Conservation (phyloP, 2,797 vertebrate species). For the Falco cherrug region DNA sequence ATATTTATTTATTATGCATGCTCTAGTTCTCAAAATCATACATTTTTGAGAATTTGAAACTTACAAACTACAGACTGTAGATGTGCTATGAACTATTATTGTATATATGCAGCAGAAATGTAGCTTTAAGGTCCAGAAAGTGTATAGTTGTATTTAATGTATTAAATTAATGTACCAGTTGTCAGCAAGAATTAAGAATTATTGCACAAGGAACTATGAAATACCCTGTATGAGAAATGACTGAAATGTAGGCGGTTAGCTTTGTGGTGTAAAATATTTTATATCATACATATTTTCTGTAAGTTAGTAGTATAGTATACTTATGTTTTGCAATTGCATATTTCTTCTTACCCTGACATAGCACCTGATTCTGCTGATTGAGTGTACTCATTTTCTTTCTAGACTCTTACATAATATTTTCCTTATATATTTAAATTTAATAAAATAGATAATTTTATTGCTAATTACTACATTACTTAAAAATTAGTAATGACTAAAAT, state of each 20-base stretch:
- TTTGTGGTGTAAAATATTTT: not conserved
- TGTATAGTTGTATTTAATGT: not conserved
- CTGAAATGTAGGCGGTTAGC: not conserved
- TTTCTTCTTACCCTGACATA: not conserved
- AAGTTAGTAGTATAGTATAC: not conserved
- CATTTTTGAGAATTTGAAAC: not conserved
- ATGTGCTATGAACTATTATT: not conserved
- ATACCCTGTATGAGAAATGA: not conserved
- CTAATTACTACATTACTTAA: too few relatives aligned
- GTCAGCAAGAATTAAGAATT: not conserved
- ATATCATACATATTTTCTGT: not conserved
- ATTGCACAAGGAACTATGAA: not conserved
- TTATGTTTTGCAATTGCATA: not conserved
- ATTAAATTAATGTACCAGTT: not conserved
- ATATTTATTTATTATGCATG: not conserved
- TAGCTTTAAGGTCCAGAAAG: not conserved
- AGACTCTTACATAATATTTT: not conserved
- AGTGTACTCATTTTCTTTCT: not conserved
- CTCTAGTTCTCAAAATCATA: not conserved
- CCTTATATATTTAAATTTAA: not conserved
- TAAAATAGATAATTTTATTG: not conserved
- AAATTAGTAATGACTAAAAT: too few relatives aligned
- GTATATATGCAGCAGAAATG: not conserved
- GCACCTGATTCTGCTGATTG: not conserved
- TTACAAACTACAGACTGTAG: not conserved